Percentiles rank a stretch among this genome's conserved stretches.
Evolutionary conservation across 2,797 vertebrate genomes (phyloP).

Genomic region (Hypotaenidia okinawae): DNA sequence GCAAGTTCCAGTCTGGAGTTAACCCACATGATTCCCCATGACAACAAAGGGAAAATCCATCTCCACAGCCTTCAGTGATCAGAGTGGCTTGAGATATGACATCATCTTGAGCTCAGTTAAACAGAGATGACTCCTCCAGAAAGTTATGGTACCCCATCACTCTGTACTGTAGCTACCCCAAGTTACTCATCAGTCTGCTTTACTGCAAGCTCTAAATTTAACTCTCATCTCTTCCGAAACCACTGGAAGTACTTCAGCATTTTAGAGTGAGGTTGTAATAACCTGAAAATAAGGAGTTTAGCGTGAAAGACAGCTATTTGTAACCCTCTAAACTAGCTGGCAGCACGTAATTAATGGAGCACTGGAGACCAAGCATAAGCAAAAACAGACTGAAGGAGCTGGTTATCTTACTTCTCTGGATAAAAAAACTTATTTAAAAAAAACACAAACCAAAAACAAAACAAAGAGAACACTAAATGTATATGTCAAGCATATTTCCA

Average conservation of each 20-base stretch:
- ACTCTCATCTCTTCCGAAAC: not conserved
- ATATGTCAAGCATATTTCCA: not conserved
- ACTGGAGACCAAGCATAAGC: not conserved
- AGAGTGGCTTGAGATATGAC: not conserved
- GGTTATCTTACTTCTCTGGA: not conserved
- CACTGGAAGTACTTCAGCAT: slow-evolving; percentile 5
- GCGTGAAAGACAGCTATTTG: not conserved
- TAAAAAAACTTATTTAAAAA: not conserved
- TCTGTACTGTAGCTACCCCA: not conserved
- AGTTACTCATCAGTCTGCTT: not conserved
- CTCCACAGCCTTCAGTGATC: not conserved
- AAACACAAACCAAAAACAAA: not conserved
- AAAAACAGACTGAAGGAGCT: not conserved
- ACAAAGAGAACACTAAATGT: not conserved
- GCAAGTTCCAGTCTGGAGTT: not conserved
- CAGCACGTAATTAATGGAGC: not conserved
- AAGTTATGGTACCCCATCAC: not conserved
- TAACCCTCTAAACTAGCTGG: not conserved
- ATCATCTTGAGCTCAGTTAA: not conserved
- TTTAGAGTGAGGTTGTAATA: slow-evolving; percentile 13
- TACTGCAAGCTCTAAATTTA: slow-evolving; percentile 13
- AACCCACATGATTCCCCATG: not conserved
- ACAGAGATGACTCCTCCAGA: not conserved
- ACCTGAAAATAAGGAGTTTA: not conserved
- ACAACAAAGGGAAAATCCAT: not conserved